phyloP scores from a whole-genome alignment of 2,797 vertebrate species.

The Molothrus ater region DNA sequence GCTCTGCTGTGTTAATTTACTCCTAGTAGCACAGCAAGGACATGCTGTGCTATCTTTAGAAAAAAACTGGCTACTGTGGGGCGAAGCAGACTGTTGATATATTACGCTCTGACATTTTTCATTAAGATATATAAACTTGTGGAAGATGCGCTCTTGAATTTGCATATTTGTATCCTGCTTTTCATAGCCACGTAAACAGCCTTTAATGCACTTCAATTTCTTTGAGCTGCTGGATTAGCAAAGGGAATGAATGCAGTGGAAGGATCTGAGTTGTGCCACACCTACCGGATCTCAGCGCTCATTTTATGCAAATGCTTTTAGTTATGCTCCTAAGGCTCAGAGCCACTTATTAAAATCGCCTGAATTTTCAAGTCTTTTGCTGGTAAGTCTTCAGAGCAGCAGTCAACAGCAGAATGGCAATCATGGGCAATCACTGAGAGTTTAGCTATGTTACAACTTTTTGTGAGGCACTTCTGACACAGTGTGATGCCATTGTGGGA shows the following conservation, averaged over 20 bases:
- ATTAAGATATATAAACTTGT: constrained; percentile 28
- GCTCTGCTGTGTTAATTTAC: background rate
- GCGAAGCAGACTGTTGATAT: background rate
- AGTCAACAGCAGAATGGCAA: background rate
- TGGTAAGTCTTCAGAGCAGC: background rate
- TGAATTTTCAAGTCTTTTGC: background rate
- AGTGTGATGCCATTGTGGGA: background rate
- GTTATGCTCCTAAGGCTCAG: background rate
- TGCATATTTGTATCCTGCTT: constrained; percentile 17
- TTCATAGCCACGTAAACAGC: background rate
- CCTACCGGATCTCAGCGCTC: background rate
- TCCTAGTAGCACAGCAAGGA: background rate
- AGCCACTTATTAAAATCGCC: background rate
- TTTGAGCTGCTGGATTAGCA: background rate
- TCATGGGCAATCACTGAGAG: background rate
- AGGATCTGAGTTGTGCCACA: background rate
- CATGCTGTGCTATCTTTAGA: background rate
- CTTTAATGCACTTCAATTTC: background rate
- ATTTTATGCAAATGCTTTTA: background rate
- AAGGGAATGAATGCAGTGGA: background rate
- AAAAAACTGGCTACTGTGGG: background rate
- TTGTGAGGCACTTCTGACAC: background rate
- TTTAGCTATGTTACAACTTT: background rate
- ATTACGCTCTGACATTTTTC: background rate
- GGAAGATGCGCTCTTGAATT: background rate